A percentile compares a stretch with the other conserved stretches of the same genome.
These are phyloP conservation scores for Tipula vernalis DNA, from an alignment of 2,888 invertebrate species.

Conservation along the genomic window DNA sequence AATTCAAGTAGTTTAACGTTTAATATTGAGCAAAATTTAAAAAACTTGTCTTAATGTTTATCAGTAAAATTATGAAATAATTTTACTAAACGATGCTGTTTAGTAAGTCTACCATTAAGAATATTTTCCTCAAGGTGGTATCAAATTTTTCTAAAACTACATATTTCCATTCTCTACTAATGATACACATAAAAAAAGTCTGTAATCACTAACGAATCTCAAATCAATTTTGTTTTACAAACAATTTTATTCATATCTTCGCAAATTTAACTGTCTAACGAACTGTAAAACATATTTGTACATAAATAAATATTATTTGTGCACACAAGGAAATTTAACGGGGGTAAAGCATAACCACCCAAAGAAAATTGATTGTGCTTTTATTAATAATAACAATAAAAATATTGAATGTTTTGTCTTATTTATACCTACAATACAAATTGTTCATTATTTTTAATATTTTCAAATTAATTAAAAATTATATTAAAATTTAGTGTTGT, in stretches of 20 bases:
- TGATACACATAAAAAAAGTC: too few relatives aligned
- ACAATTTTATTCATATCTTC: not conserved
- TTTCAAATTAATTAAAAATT: not conserved
- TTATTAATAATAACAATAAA: not conserved
- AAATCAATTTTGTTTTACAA: not conserved
- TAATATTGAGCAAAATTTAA: too few relatives aligned
- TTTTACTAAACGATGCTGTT: too few relatives aligned
- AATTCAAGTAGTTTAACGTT: too few relatives aligned
- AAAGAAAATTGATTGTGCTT: not conserved
- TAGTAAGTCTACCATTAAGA: too few relatives aligned
- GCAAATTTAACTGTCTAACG: not conserved
- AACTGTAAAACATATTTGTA: not conserved
- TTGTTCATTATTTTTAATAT: not conserved
- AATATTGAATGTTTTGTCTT: too few relatives aligned
- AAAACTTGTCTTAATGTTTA: too few relatives aligned
- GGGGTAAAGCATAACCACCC: not conserved
- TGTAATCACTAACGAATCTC: not conserved
- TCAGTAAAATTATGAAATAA: too few relatives aligned
- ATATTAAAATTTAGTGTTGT: not conserved
- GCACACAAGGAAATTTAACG: not conserved
- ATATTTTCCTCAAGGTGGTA: too few relatives aligned
- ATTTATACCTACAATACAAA: not conserved
- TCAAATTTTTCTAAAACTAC: too few relatives aligned
- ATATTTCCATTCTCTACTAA: too few relatives aligned
- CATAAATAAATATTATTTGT: not conserved